phyloP scores from a whole-genome alignment of 1,140 invertebrate genomes.

The Nephotettix cincticeps region DNA sequence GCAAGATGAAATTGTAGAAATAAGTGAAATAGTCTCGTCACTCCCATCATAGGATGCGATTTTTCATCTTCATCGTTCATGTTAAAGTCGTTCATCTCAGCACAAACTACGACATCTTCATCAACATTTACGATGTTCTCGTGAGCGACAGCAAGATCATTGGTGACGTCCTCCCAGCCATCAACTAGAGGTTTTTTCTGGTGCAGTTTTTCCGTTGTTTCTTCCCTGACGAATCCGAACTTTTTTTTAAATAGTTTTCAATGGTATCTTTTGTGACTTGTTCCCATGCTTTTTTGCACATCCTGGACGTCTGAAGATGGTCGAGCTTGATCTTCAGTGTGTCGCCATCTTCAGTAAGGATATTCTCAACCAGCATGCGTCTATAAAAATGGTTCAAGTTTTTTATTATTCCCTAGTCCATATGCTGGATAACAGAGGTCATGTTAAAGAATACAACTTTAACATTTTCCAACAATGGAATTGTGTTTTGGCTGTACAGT shows the following conservation, averaged over 20 bases:
- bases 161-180: conserved; percentile 17
- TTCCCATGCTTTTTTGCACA: conserved; percentile 22
- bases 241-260: conserved; percentile 30
- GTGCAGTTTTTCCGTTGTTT: neutral
- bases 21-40: no score
- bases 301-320: neutral
- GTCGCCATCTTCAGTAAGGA: neutral
- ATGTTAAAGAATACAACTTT: conserved; percentile 5
- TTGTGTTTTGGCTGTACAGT: conserved; percentile 29
- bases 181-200: conserved; percentile 18
- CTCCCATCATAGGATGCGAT: neutral
- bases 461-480: conserved; percentile 15
- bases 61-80: conserved; percentile 22
- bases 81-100: conserved; percentile 7
- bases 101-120: conserved; percentile 31
- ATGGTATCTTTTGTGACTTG: conserved; percentile 22
- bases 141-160: conserved; percentile 2
- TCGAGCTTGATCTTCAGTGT: conserved; percentile 9
- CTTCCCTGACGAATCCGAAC: conserved; percentile 19
- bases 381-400: neutral
- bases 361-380: conserved; percentile 5
- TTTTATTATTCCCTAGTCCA: neutral
- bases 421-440: neutral
- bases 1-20: no score
- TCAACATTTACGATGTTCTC: conserved; percentile 28